These are phyloP conservation scores for Callithrix jacchus DNA, from an alignment of 2,113 vertebrate species.

Conservation along the genomic window DNA sequence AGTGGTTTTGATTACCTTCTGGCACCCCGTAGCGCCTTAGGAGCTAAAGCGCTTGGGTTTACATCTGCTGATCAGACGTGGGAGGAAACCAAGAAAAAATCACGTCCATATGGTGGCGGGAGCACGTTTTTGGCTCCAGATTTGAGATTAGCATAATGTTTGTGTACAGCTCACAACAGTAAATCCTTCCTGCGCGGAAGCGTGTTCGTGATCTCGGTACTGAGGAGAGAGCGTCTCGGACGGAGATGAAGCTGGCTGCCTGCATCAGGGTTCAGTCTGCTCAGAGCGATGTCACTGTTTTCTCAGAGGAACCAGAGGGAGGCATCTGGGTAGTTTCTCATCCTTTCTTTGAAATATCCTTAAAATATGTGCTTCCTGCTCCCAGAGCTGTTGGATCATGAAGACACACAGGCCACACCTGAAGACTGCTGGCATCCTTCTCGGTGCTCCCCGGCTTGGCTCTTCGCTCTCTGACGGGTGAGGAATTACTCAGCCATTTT, in stretches of 20 bases:
- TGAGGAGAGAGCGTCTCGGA: not conserved
- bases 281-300: too few species aligned
- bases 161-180: not conserved
- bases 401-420: fast-evolving
- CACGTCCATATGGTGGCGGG: not conserved
- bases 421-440: fast-evolving
- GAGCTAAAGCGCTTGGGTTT: not conserved
- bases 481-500: fast-evolving
- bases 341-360: not conserved
- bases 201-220: not conserved
- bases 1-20: not conserved
- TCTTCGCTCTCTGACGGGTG: fast-evolving
- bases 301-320: not conserved
- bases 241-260: not conserved
- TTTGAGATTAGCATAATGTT: not conserved
- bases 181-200: not conserved
- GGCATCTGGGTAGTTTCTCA: not conserved
- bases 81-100: not conserved
- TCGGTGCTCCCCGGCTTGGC: fast-evolving
- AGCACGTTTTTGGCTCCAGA: not conserved
- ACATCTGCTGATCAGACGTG: not conserved
- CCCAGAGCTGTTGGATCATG: not conserved
- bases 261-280: fast-evolving
- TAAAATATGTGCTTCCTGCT: not conserved
- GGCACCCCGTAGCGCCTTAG: not conserved